A percentile compares a stretch with the other conserved stretches of the same genome.
Evolutionary conservation across 2,888 invertebrate genomes (phyloP).

Genomic region (Fissipunctia ypsillon): DNA sequence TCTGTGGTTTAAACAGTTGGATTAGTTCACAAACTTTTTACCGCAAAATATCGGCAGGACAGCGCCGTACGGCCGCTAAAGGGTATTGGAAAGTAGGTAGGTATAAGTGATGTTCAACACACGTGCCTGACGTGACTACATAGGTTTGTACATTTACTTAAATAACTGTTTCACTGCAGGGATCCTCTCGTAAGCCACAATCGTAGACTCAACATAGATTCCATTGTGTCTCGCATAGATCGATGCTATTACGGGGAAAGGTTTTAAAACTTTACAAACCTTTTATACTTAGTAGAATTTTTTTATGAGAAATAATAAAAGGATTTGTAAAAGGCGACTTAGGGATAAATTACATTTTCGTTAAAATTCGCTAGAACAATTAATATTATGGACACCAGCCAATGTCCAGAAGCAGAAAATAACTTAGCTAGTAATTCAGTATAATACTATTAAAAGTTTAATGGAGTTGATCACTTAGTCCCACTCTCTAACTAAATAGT

Average conservation of each 20-base stretch:
- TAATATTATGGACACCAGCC: background rate
- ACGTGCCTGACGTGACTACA: background rate
- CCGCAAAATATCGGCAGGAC: too few species aligned
- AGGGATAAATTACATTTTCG: background rate
- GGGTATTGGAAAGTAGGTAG: background rate
- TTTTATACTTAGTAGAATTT: too few species aligned
- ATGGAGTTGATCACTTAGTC: background rate
- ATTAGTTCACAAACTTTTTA: background rate
- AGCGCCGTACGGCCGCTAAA: background rate
- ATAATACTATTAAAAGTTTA: background rate
- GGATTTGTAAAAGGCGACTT: background rate
- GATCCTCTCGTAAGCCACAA: background rate
- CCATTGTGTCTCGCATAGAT: background rate
- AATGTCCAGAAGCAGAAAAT: background rate
- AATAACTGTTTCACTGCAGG: background rate
- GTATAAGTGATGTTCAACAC: background rate
- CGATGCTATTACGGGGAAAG: background rate
- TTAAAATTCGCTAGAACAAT: background rate
- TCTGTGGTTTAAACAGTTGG: background rate
- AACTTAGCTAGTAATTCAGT: background rate
- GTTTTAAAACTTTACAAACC: background rate
- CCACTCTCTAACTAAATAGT: background rate
- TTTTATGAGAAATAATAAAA: background rate
- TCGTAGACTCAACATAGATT: constrained; percentile 13
- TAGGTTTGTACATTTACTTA: background rate